Evolutionary conservation across 2,888 invertebrate species (phyloP).

Genomic region (Romanomermis culicivorax): DNA sequence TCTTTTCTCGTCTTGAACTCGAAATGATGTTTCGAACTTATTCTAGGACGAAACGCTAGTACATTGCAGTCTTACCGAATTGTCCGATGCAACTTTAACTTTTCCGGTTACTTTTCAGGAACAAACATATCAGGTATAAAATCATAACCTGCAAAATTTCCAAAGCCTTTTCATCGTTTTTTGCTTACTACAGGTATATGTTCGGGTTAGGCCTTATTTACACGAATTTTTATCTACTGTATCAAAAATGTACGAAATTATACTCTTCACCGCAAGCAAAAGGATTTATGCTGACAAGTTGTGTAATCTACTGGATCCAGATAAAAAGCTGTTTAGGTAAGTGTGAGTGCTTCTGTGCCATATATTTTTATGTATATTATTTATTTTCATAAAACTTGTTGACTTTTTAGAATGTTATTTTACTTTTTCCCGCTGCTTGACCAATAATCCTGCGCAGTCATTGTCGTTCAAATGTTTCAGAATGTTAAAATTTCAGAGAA

Average conservation of each 20-base stretch:
- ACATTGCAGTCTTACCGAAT: conserved; percentile 72
- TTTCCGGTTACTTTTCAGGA: conserved; percentile 80
- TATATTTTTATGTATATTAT: too few species aligned
- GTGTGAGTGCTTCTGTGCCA: too few species aligned
- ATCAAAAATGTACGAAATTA: conserved; percentile 67
- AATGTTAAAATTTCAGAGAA: too few species aligned
- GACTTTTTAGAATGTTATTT: too few species aligned
- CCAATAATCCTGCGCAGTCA: too few species aligned
- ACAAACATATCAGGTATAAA: conserved; percentile 49
- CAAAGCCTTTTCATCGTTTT: neutral
- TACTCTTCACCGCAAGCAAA: conserved; percentile 83
- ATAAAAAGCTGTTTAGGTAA: conserved; percentile 62
- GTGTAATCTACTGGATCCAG: conserved; percentile 69
- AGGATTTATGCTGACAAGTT: conserved; percentile 80
- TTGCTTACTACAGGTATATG: conserved; percentile 40
- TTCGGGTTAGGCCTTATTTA: conserved; percentile 70
- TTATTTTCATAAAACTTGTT: too few species aligned
- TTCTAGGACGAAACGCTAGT: conserved; percentile 85
- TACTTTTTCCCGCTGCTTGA: too few species aligned
- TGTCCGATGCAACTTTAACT: conserved; percentile 73
- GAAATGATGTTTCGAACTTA: too few species aligned
- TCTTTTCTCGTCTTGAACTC: neutral
- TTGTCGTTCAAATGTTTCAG: too few species aligned
- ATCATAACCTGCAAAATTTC: too few species aligned
- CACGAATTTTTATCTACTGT: conserved; percentile 72